Evolutionary conservation across 2,113 vertebrate genomes (phyloP).

Genomic region (Shinisaurus crocodilurus): DNA sequence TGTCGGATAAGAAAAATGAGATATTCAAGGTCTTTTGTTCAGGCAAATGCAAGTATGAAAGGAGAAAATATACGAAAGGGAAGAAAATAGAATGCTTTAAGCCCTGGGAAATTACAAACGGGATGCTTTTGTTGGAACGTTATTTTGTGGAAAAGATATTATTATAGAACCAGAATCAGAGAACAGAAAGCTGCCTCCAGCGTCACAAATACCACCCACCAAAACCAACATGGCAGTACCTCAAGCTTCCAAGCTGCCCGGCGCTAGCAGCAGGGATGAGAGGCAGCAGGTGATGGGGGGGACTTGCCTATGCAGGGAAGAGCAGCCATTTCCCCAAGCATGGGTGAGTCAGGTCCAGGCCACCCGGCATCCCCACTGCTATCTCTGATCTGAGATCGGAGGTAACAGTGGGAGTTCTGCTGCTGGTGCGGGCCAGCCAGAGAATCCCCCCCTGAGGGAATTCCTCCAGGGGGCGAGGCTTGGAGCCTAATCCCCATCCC

Average conservation of each 20-base stretch:
- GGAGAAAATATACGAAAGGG: constrained; percentile 20
- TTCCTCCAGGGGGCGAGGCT: too few relatives aligned
- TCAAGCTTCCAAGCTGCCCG: not conserved
- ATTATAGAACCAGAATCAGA: not conserved
- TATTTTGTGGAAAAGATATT: not conserved
- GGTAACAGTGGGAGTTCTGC: too few relatives aligned
- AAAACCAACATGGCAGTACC: not conserved
- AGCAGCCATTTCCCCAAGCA: too few relatives aligned
- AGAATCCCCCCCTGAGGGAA: too few relatives aligned
- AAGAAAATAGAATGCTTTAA: not conserved
- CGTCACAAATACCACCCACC: not conserved
- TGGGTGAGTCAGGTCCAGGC: too few relatives aligned
- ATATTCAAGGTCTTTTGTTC: constrained; percentile 29
- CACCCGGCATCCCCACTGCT: too few relatives aligned
- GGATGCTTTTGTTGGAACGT: not conserved
- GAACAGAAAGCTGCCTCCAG: not conserved
- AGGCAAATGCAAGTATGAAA: accelerated
- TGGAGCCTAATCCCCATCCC: too few relatives aligned
- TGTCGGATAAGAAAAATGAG: constrained; percentile 1
- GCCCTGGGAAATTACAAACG: not conserved
- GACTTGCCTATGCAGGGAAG: too few relatives aligned
- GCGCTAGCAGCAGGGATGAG: too few relatives aligned
- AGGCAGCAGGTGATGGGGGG: too few relatives aligned
- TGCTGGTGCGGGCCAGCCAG: too few relatives aligned
- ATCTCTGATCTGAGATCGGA: too few relatives aligned